Evolutionary conservation across 2,113 vertebrate species (phyloP), one percentile per base, ranked within the genome.

Genomic region (Pontoporia blainvillei): DNA sequence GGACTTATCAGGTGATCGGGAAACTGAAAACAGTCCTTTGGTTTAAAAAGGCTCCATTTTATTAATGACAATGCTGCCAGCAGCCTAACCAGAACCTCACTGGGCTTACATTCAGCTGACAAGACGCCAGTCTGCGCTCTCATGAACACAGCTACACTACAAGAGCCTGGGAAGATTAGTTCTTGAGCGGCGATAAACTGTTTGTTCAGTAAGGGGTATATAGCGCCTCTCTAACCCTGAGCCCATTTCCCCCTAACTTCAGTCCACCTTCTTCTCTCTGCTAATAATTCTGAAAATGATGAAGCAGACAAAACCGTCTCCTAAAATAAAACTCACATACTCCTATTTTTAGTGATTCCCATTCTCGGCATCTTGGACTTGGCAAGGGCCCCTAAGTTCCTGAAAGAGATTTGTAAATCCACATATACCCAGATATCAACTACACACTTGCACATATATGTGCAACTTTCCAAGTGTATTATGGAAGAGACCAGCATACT

Each of bases 1-100:
- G 87, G 81, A 73, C 81, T 97, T 97, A 97, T 86, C 96, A 95
- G 62, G 86, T 98, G 94, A 91, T 96, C 88, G 91, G 67, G 91
- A 62, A 96, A 83, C 72, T 92, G 39, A 90, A 97, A 95, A 97
- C 54, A 97, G 23, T 44, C 59, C 54, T 64, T 12, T 67, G 79
- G 91, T 59, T 81, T 39, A 57, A 81, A 12, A 94, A 96, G 87
- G 25, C n/a, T 72, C 59, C 46, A 57, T 96, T 94, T 96, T 86
- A 90, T 82, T 46, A 75, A 94, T 86, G 59, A 96, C 95, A 97
- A 57, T 67, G 52, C 52, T 67, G 71, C 86, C 91, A 83, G 62
- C 72, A 49, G 90, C 41, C 39, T 66, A 61, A 41, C 36, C 81
- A 91, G 87, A 95, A 72, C 20, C 72, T 49, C 86, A 91, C 54